Evolutionary conservation across 2,888 invertebrate species (phyloP), one percentile per base, ranked within the genome.

Genomic region (Drosophila austrosaltans): DNA sequence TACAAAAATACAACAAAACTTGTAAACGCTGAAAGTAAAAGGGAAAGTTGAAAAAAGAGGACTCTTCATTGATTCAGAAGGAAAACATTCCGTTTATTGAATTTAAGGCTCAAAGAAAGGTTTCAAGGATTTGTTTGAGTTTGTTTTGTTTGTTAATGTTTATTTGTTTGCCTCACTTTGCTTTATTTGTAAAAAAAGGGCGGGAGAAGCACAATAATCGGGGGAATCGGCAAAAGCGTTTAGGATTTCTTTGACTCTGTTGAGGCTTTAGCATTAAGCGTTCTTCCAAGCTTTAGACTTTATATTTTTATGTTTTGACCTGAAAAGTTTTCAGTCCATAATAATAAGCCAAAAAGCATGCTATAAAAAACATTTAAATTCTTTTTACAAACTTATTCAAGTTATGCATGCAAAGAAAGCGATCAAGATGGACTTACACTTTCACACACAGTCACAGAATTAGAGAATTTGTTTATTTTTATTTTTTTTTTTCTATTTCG

Each of bases 261-360:
- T 48, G 2, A 48, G 48, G 10, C 48, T 48, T 48, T 7, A 22
- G 20, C 22, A 36, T 36, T 36, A 36, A 8, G 44, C 2, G 8
- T 48, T 22, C 10, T 48, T 48, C 22, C 3, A 48, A 48, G 16
- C 44, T 48, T 48, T 48, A 25, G 48, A 48, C 25, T 48, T 48
- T 3, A 25, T 48, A 25, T 25, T 25, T 25, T 48, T 48, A 20
- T 48, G 20, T 22, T 48, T 66, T 79, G 79, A 79, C 78, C 79
- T 71, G 10, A 48, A 76, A 77, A 57, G 36, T 22, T 57, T 53
- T 53, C 4, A 62, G 10, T 53, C 28, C 25, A 54, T 20, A 42
- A 56, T 44, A 70, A 71, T 63, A 78, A 66, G 66, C 75, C 64
- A 42, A 69, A 78, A 79, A 79, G 63, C 65, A 67, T 70, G 69